Base-by-base conservation (phyloP, 2,888 invertebrate genomes). In the Caenorhabditis auriculariae region DNA sequence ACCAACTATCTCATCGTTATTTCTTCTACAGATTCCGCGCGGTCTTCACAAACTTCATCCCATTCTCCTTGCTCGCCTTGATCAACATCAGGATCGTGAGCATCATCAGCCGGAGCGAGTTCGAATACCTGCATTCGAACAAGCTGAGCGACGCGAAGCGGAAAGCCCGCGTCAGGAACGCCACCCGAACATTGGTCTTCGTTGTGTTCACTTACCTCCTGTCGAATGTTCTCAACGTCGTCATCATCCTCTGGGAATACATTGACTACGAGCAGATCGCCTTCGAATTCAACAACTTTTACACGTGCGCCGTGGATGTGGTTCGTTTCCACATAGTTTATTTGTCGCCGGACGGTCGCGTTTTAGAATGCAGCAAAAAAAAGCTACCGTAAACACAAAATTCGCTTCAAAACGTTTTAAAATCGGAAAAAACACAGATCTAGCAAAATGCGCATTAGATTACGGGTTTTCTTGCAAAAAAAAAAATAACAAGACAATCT, bases 211-310 rank as follows among this genome's bases (percentile, higher is more conserved):
- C 75, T 28, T 78, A 78, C 62, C 66, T 78, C 0, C 39, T 78
- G 24, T 66, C 76, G n/a, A 78, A 78, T 43, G 55, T 75, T 12
- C 65, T 78, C 32, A 78, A 78, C 57, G 78, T 78, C 38, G 56
- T 76, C 12, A 64, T 78, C 32, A 78, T 76, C 12, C 64, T 78
- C 9, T 78, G 77, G 76, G 78, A 78, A 50, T 76, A 78, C 54
- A 70, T 76, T 43, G 76, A 78, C 43, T 54, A 55, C 12, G 53
- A 67, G 1, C 47, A 50, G 26, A 39, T 73, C 1, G 38, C 53
- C n/a, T 24, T 44, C 7, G 51, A 65, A 7, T 66, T 70, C 39
- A 52, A 57, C 35, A 63, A 64, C 2, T 78, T 78, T 61, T 78
- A 78, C 52, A 66, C 72, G 44, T 73, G 74, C 54, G 66, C 76